A percentile compares a stretch with the other conserved stretches of the same genome.
Conservation (phyloP, 2,797 vertebrate species). For the Lepilemur ruficaudatus region DNA sequence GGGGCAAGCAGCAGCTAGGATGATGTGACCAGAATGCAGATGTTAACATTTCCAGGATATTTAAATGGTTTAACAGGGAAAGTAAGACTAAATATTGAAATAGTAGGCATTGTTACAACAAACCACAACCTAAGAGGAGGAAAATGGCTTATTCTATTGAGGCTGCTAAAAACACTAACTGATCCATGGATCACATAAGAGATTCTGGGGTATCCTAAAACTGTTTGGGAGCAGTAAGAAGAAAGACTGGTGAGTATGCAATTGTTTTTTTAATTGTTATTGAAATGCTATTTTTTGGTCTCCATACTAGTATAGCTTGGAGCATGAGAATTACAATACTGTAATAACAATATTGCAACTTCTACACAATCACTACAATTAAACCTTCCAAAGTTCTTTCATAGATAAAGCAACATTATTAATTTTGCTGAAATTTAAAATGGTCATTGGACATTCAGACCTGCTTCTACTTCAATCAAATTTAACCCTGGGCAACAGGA, state of each 20-base stretch:
- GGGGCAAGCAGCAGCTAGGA: slow-evolving; percentile 38
- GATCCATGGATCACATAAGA: background rate
- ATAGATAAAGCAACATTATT: slow-evolving; percentile 22
- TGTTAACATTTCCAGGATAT: slow-evolving; percentile 42
- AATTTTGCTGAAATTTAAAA: slow-evolving; percentile 56
- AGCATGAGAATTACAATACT: background rate
- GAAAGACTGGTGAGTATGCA: background rate
- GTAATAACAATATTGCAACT: slow-evolving; percentile 9
- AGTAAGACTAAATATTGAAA: slow-evolving; percentile 19
- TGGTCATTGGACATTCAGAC: slow-evolving; percentile 46
- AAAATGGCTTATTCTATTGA: background rate
- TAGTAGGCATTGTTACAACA: slow-evolving; percentile 2
- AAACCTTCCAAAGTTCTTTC: slow-evolving; percentile 39
- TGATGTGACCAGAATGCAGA: slow-evolving; percentile 7
- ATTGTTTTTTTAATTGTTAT: background rate
- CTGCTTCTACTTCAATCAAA: slow-evolving; percentile 35
- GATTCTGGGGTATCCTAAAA: background rate
- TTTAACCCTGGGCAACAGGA: slow-evolving; percentile 36
- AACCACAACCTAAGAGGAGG: background rate
- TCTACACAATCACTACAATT: slow-evolving; percentile 31
- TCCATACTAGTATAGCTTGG: background rate
- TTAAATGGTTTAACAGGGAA: slow-evolving; percentile 45
- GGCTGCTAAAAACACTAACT: background rate
- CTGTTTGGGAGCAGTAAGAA: background rate
- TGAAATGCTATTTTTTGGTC: slow-evolving; percentile 4